Evolutionary conservation across 2,797 vertebrate species (phyloP), one percentile per base, ranked within the genome.

Genomic region (Oceanodroma leucorhoa): DNA sequence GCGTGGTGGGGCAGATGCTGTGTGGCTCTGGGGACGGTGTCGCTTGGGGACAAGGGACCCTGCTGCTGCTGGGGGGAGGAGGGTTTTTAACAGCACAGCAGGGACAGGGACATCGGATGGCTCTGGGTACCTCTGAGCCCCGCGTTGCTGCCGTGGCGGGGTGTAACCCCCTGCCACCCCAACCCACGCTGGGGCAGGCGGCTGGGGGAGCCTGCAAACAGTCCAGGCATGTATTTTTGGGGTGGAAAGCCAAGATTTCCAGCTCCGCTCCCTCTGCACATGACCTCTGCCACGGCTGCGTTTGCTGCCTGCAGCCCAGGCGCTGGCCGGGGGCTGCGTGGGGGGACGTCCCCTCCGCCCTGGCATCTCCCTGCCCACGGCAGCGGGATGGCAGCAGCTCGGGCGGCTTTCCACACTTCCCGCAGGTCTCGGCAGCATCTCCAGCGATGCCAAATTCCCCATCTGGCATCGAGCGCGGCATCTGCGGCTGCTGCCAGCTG

Each of bases 121-220:
- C 46, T 32, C 23, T 27, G 45, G 50, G 40, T 14, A 34, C 30
- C 27, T 23, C 53, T 45, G 53, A 77, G 20, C 70, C n/a, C 20
- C 0, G 0, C 30, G 26, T 30, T 1, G 1, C 30, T 53, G 40
- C 32, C 24, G 29, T 45, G n/a, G 5, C 1, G 6, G 5, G 29
- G 14, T 18, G 62, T 16, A 11, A 53, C 45, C 54, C 29, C 4
- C 1, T 21, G 29, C 12, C 48, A 69, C 9, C 45, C 58, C 30
- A 19, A 4, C 14, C 48, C 34, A 30, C 40, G 30, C 23, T 14
- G 30, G 30, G 24, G 15, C 10, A 26, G 34, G 11, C 14, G 11
- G 32, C 48, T 58, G 54, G 23, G 20, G 32, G 21, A 79, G 12
- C 16, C 30, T 45, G 22, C 8, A 27, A 2, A 21, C 1, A 1